Percentiles rank a stretch among this genome's conserved stretches.
Conservation (phyloP, 2,888 invertebrate species). For the Eledona agricola region DNA sequence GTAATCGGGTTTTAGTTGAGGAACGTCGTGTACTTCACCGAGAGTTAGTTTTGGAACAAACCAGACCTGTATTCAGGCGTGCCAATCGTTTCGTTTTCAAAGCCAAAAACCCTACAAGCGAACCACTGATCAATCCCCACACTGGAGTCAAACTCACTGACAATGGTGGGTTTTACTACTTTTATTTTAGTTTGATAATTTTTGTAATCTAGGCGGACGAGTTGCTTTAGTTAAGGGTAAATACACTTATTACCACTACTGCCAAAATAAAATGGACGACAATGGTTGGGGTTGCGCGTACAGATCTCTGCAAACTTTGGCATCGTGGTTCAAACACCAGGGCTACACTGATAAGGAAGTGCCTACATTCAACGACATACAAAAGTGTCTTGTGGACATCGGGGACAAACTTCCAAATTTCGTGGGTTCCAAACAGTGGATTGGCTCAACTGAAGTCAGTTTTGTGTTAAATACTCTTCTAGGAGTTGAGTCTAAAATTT, state of each 20-base stretch:
- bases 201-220: constrained; percentile 61
- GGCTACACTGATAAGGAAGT: constrained; percentile 80
- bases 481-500: constrained; percentile 79
- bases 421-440: constrained; percentile 94
- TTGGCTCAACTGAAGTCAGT: constrained; percentile 97
- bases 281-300: constrained; percentile 99
- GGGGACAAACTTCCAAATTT: constrained; percentile 91
- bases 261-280: constrained; percentile 93
- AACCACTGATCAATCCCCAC: constrained; percentile 78
- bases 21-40: constrained; percentile 76
- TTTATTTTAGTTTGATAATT: constrained; percentile 1
- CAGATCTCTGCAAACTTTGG: constrained; percentile 93
- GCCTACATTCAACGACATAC: constrained; percentile 87
- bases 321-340: constrained; percentile 92
- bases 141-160: constrained; percentile 62
- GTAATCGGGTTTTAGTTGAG: constrained; percentile 64
- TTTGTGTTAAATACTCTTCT: constrained; percentile 87
- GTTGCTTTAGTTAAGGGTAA: constrained; percentile 77
- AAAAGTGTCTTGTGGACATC: constrained; percentile 92
- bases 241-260: constrained; percentile 96
- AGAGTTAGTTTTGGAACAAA: constrained; percentile 72
- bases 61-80: constrained; percentile 78
- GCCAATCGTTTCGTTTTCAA: constrained; percentile 72
- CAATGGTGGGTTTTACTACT: constrained; percentile 49
- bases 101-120: constrained; percentile 60